These are phyloP conservation scores for Hydrotaea diabolus DNA, from an alignment of 2,888 invertebrate species.

Conservation along the genomic window DNA sequence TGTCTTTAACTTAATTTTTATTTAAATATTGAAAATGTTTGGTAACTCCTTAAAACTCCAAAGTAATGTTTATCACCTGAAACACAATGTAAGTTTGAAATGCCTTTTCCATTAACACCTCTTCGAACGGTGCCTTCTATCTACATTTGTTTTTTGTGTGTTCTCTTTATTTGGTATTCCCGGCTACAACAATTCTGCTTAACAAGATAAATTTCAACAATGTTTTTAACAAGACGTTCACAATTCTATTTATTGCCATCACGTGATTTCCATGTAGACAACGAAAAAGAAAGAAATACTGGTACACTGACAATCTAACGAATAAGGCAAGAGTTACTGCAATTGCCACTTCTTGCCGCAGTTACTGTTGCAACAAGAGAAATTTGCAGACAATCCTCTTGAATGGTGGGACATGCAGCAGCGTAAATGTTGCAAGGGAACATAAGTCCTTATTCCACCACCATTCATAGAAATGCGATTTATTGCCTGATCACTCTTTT, in stretches of 20 bases:
- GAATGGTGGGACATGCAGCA: conserved; percentile 32
- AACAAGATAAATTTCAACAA: conserved; percentile 60
- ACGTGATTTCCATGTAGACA: conserved; percentile 54
- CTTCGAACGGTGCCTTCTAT: background rate
- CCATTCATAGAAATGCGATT: conserved; percentile 49
- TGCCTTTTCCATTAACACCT: conserved; percentile 49
- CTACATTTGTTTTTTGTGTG: too few relatives aligned
- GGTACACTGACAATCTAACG: too few relatives aligned
- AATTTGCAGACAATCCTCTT: conserved; percentile 16
- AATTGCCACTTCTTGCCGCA: background rate
- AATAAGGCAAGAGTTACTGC: background rate
- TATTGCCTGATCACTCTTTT: conserved; percentile 47
- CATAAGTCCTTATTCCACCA: conserved; percentile 14
- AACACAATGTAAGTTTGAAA: background rate
- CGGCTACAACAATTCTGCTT: conserved; percentile 47
- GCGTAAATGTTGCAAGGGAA: conserved; percentile 19
- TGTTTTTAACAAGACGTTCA: conserved; percentile 60
- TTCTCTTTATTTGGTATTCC: conserved; percentile 17
- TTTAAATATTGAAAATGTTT: too few relatives aligned
- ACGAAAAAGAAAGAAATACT: too few relatives aligned
- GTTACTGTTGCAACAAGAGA: conserved; percentile 28
- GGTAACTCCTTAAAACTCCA: too few relatives aligned
- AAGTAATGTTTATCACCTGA: background rate
- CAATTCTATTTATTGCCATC: conserved; percentile 61
- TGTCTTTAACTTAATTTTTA: too few relatives aligned